Base-by-base conservation (phyloP, 2,797 vertebrate species). In the Muscicapa comitata region DNA sequence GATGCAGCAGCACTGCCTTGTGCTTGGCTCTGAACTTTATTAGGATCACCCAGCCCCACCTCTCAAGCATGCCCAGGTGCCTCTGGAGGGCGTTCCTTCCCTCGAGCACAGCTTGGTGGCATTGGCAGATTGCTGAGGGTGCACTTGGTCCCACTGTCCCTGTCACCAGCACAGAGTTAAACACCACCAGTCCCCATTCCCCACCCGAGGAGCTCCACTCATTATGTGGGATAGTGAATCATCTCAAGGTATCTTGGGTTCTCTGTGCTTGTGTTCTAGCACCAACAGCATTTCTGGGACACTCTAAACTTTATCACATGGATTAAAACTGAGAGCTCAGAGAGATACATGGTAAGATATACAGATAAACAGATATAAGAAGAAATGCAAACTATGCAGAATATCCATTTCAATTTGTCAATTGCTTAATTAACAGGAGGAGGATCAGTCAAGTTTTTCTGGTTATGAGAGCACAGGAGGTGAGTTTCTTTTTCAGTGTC, bases 391-490 rank as follows among this genome's bases (percentile, higher is more conserved):
- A 40, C 66, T 78, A 20, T 71, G 51, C 54, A 81, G 62, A 86
- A 76, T 70, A 79, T 42, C 31, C 5, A 77, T 91, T 81, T 92
- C 63, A 80, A 53, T 77, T 79, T 95, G 26, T 94, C 68, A 82
- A 95, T 95, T 85, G 23, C n/a, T 96, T 85, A 75, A 91, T 96
- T 94, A 61, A 96, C 90, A 99, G 99, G 97, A 93, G 50, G 98
- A 98, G 78, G 98, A 99, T 70, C 98, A 98, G 31, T 97, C 98
- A 82, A 93, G 89, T 33, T 95, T 97, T 31, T 98, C 96, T 47
- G 98, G 97, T 87, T 98, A 98, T 79, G 98, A 98, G 85, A 95
- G 86, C 70, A 58, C 91, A 63, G 98, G 98, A 97, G 98, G 99
- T 99, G 92, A 99, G 99, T 98, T 96, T 95, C 55, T 81, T 87